These are phyloP conservation scores for Pseudomyrmex gracilis DNA, from an alignment of 1,140 invertebrate species.

Conservation along the genomic window DNA sequence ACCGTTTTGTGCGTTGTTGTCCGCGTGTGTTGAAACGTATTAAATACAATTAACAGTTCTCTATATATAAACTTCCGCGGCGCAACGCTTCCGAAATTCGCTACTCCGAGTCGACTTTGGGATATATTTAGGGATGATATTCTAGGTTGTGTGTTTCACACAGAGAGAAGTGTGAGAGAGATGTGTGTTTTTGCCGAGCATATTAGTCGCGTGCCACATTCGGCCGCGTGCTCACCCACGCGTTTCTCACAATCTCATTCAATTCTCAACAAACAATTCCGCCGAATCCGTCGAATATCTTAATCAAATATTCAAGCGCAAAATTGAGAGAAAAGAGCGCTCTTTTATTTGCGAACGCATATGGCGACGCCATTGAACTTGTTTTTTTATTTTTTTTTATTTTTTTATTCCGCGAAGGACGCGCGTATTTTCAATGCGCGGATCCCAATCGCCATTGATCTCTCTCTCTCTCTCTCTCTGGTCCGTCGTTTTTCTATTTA, in stretches of 20 bases:
- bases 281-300: not conserved
- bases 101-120: too few species aligned
- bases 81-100: too few species aligned
- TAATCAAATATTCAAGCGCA: slow-evolving; percentile 20
- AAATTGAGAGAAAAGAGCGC: not conserved
- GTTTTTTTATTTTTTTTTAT: slow-evolving; percentile 2
- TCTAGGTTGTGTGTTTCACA: too few species aligned
- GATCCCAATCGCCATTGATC: slow-evolving; percentile 18
- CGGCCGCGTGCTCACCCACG: too few species aligned
- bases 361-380: slow-evolving; percentile 19
- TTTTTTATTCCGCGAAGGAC: slow-evolving; percentile 20
- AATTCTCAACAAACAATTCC: too few species aligned
- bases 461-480: not conserved
- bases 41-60: not conserved
- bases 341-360: slow-evolving; percentile 20
- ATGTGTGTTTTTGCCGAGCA: too few species aligned
- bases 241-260: too few species aligned
- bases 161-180: too few species aligned
- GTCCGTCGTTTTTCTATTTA: slow-evolving; percentile 1
- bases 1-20: not conserved
- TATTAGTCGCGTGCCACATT: too few species aligned
- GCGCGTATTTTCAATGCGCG: not conserved
- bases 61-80: slow-evolving; percentile 17
- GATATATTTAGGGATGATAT: too few species aligned
- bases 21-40: not conserved